Conservation (phyloP, 2,888 invertebrate species). For the Leptogaster cylindrica region DNA sequence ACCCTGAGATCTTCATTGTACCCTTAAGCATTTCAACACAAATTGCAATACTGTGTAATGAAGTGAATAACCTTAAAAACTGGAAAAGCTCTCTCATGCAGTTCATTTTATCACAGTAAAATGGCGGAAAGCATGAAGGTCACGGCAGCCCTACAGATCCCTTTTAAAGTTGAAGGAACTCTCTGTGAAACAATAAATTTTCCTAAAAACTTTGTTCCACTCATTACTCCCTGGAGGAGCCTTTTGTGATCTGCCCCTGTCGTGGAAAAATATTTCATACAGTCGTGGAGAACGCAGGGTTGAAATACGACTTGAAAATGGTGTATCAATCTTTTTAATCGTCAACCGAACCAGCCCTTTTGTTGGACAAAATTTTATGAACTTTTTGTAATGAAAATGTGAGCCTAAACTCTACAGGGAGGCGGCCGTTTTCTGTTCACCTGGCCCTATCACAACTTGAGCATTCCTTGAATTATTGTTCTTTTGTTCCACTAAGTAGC, state of each 20-base stretch:
- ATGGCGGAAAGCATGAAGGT: conserved; percentile 6
- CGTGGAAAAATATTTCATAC: conserved; percentile 29
- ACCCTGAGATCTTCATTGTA: too few species aligned
- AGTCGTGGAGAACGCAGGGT: too few species aligned
- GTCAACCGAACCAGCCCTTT: conserved; percentile 39
- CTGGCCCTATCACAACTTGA: too few species aligned
- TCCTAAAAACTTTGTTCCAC: conserved; percentile 31
- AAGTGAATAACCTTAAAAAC: conserved; percentile 19
- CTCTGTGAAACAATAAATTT: conserved; percentile 38
- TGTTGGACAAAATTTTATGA: conserved; percentile 32
- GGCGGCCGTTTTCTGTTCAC: not conserved
- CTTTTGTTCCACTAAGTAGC: conserved; percentile 19
- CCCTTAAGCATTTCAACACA: too few species aligned
- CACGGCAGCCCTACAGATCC: conserved; percentile 6
- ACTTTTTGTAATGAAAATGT: conserved; percentile 9
- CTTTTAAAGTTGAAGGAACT: conserved; percentile 33
- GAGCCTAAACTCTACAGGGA: not conserved
- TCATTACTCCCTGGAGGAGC: conserved; percentile 36
- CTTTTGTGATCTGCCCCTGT: conserved; percentile 26
- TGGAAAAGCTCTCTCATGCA: conserved; percentile 9
- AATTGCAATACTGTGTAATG: conserved; percentile 17
- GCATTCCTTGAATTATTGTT: conserved; percentile 22
- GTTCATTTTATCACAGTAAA: conserved; percentile 18
- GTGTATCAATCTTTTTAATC: conserved; percentile 39
- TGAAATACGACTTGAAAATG: conserved; percentile 36